Conservation (phyloP, 1,140 invertebrate genomes). For the Ridgeia piscesae region DNA sequence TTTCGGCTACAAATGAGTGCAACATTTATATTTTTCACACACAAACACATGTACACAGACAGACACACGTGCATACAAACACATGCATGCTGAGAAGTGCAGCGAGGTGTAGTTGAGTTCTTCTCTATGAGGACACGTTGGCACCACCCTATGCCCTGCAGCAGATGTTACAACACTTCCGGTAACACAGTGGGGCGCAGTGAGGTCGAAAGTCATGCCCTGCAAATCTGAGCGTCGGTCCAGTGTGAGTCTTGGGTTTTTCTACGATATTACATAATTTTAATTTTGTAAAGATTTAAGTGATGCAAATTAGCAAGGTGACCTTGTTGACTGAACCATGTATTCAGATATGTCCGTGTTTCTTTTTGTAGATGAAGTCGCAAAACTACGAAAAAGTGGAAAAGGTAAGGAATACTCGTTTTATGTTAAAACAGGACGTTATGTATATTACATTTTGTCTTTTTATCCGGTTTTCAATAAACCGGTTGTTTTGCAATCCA, state of each 20-base stretch:
- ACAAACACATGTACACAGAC: not conserved
- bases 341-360: not conserved
- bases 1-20: no score
- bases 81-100: not conserved
- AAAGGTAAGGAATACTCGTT: conserved; percentile 76
- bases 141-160: no score
- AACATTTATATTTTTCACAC: no score
- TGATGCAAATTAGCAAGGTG: not conserved
- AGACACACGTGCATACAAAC: not conserved
- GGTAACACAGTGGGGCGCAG: no score
- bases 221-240: not conserved
- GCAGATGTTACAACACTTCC: no score
- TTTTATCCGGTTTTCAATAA: no score
- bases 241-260: not conserved
- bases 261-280: not conserved
- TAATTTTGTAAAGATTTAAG: not conserved
- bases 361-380: conserved; percentile 79
- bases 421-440: not conserved
- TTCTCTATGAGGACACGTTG: no score
- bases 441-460: no score
- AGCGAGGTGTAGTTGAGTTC: no score
- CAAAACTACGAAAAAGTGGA: conserved; percentile 96
- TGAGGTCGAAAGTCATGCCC: not conserved
- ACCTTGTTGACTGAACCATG: not conserved
- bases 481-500: no score